Evolutionary conservation across 2,113 vertebrate species (phyloP), one percentile per base, ranked within the genome.

Genomic region (Xyrauchen texanus): DNA sequence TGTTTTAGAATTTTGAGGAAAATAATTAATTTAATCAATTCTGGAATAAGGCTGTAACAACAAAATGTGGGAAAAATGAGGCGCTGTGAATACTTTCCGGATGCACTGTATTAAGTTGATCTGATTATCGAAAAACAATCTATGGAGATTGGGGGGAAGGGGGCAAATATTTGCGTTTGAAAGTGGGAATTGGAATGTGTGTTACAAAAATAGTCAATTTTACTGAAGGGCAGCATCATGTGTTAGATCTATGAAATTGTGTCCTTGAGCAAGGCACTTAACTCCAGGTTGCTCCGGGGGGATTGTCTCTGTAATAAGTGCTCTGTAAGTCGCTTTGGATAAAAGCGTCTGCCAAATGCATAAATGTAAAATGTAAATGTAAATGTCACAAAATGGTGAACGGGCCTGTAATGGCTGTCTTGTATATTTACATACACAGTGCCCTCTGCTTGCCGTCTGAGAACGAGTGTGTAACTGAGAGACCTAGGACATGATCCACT

Each of bases 341-440:
- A n/a, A n/a, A n/a, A n/a, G n/a, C n/a, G n/a, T n/a, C n/a, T n/a
- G n/a, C n/a, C n/a, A n/a, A n/a, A n/a, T n/a, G n/a, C n/a, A n/a
- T n/a, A n/a, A n/a, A n/a, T n/a, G n/a, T n/a, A n/a, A n/a, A n/a
- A n/a, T n/a, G n/a, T n/a, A n/a, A n/a, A n/a, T n/a, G n/a, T n/a
- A n/a, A n/a, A 66, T 61, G 61, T 81, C 70, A 83, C 80, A 86
- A 86, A 86, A 86, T 86, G 85, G 82, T 78, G 85, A 71, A 72
- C 83, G 47, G 58, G 81, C 58, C 63, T 84, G 74, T 86, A 86
- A 86, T 84, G 82, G 82, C 82, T 82, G 77, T 84, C 82, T 74
- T 13, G 4, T 45, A 52, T 8, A 63, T 74, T 12, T 74, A 74
- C 47, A 82, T 65, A 81, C 61, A 86, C 80, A 81, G 80, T 84